Percentiles rank a stretch among this genome's conserved stretches.
Conservation (phyloP, 2,888 invertebrate species). For the Scrobipalpa costella region DNA sequence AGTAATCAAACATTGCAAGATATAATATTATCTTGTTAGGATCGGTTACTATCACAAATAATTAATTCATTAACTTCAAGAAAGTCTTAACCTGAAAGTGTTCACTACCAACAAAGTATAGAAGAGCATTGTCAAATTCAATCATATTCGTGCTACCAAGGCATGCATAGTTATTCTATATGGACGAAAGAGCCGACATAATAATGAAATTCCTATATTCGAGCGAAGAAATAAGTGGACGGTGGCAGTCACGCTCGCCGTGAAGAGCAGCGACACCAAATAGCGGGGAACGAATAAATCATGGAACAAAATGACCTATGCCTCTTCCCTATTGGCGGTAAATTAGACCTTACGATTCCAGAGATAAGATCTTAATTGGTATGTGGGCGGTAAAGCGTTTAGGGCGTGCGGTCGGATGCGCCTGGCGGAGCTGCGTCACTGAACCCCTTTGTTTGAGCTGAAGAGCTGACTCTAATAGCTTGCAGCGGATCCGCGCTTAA, state of each 20-base stretch:
- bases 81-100: too few species aligned
- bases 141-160: not conserved
- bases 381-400: constrained; percentile 57
- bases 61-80: too few species aligned
- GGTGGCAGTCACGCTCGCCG: constrained; percentile 62
- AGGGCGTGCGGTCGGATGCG: constrained; percentile 54
- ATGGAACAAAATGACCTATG: constrained; percentile 71
- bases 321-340: constrained; percentile 44
- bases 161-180: not conserved
- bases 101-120: too few species aligned
- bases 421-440: constrained; percentile 64
- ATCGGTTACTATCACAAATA: too few species aligned
- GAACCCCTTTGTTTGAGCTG: constrained; percentile 77
- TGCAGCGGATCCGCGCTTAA: constrained; percentile 74
- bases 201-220: constrained; percentile 21
- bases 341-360: constrained; percentile 61
- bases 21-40: too few species aligned
- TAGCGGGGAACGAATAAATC: constrained; percentile 74
- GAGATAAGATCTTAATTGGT: constrained; percentile 74
- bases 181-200: not conserved
- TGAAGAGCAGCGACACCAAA: constrained; percentile 76
- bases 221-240: constrained; percentile 52
- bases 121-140: not conserved
- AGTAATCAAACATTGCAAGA: too few species aligned
- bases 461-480: constrained; percentile 80